Base-by-base conservation (phyloP, 2,888 invertebrate genomes). In the Nomada fabriciana region DNA sequence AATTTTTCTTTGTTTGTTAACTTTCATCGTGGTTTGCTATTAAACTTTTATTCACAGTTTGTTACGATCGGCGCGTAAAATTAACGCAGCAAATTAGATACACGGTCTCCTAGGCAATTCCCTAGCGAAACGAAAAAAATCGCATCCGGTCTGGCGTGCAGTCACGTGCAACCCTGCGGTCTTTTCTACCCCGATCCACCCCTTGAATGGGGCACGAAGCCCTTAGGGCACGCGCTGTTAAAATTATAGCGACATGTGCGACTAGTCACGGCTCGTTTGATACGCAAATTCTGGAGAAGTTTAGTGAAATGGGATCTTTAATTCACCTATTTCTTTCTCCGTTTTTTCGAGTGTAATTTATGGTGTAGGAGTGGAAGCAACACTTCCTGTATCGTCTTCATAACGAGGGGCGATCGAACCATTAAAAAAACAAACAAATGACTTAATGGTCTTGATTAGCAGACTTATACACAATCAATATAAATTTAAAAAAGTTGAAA, bases 201-300 rank as follows among this genome's bases (percentile, higher is more conserved):
- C 73, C 68, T 76, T 15, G 75, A 78, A 64, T 43, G n/a, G 67
- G 68, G 65, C 65, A 61, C 68, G 11, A 20, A 65, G 59, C 80
- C 78, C 65, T 69, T 69, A 52, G 78, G 77, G 83, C 87, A 83
- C 85, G 82, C 80, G 87, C 36, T 76, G 83, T 59, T 78, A 50
- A 74, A 88, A 85, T 88, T 88, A 78, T 72, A 80, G 70, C 89
- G 89, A 83, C 88, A 89, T 89, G 89, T 88, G 88, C 85, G 70
- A 60, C 67, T 55, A 55, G 85, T 87, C 82, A 89, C 64, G 89
- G 82, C 72, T 88, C 84, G 89, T 88, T 88, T 77, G 72, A 79
- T 82, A 74, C 85, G 75, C 79, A 83, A 85, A 89, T 82, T 85
- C 64, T 64, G 29, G n/a, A 18, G 25, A 77, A 76, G 50, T 83